Evolutionary conservation across 2,888 invertebrate genomes (phyloP), one percentile per base, ranked within the genome.

Genomic region (Hartigia nigra): DNA sequence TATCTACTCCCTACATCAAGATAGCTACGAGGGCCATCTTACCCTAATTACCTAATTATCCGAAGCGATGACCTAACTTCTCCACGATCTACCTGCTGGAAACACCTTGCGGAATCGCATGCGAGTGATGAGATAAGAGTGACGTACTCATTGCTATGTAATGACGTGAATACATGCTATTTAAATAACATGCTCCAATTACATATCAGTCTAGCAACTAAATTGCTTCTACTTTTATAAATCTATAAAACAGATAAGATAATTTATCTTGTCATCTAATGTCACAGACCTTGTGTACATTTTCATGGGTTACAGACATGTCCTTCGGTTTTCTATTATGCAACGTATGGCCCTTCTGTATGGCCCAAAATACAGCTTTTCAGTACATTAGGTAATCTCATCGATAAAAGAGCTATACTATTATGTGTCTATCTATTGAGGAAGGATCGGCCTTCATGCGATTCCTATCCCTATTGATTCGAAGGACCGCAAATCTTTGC

Each of bases 11-110:
- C 84, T 83, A 81, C 82, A 86, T 87, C 87, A 84, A 72, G 85
- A 85, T 86, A 82, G 87, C 84, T 85, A 85, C 84, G 85, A 80
- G 83, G 85, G 87, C 87, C 88, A 87, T 89, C 89, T 90, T 90
- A 90, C 85, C 86, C 87, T 88, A 88, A 89, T 90, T 89, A 89
- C 86, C 88, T 88, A 88, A 89, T 90, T 88, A 90, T 88, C 87
- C 86, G 84, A 85, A 85, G 84, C 87, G 88, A 89, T 89, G 85
- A 88, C 86, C 86, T 86, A 88, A 88, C 86, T 87, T 88, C 79
- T 83, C 32, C 31, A 34, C 55, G 23, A 55, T 55, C 55, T 55
- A 23, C 55, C 55, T 23, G 23, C 55, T 55, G 9, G 55, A 55
- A 55, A 55, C 55, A 55, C 55, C 55, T 55, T 55, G 55, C 55